A percentile compares a stretch with the other conserved stretches of the same genome.
These are phyloP conservation scores for Pseudachorutes palmiensis DNA, from an alignment of 1,140 invertebrate species.

Conservation along the genomic window DNA sequence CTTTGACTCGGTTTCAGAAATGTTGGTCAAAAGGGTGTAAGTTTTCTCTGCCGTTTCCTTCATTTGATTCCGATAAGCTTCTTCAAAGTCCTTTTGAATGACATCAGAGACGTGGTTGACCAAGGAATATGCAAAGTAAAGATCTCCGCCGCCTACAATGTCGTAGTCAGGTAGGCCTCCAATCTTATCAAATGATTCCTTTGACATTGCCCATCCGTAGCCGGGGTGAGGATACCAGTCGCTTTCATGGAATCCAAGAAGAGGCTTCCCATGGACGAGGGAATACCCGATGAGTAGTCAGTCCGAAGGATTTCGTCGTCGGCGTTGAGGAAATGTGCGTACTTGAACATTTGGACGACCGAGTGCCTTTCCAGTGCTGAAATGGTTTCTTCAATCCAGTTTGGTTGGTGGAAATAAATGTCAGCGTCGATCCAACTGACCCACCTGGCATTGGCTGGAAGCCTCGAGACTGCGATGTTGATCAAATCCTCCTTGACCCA, in stretches of 20 bases:
- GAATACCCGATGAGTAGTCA: slow-evolving; percentile 24
- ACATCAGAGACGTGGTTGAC: slow-evolving; percentile 13
- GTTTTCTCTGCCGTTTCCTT: background rate
- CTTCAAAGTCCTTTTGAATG: slow-evolving; percentile 1
- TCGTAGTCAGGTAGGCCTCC: slow-evolving; percentile 19
- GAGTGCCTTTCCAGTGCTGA: slow-evolving; percentile 3
- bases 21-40: background rate
- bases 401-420: slow-evolving; percentile 1
- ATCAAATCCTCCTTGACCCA: slow-evolving; percentile 24
- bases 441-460: slow-evolving; percentile 18
- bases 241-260: background rate
- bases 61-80: background rate
- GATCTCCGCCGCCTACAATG: slow-evolving; percentile 17
- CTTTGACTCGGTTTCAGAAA: background rate
- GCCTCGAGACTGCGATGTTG: slow-evolving; percentile 16
- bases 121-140: slow-evolving; percentile 23
- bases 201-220: slow-evolving; percentile 21
- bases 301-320: slow-evolving; percentile 3
- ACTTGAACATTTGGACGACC: slow-evolving; percentile 20
- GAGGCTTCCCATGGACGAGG: slow-evolving; percentile 2
- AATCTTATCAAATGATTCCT: slow-evolving; percentile 2
- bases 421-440: slow-evolving; percentile 22
- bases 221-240: slow-evolving; percentile 24
- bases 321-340: slow-evolving; percentile 14
- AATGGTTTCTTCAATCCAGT: slow-evolving; percentile 15